Evolutionary conservation across 2,888 invertebrate species (phyloP), one percentile per base, ranked within the genome.

Genomic region (Parnassius mnemosyne): DNA sequence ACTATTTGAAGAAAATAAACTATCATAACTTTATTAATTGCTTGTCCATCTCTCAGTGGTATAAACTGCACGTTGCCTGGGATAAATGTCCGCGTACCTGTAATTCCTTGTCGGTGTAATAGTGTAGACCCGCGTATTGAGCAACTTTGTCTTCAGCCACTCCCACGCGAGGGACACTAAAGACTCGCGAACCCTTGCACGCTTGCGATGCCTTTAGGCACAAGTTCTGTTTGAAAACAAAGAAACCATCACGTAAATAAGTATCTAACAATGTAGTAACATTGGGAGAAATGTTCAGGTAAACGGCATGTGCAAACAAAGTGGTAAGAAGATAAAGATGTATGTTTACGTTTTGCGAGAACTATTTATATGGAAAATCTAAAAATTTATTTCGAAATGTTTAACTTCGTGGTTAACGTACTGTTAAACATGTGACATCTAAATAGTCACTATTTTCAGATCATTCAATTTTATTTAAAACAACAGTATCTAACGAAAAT

Each of bases 61-160:
- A 25, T 49, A 53, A 46, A 44, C 51, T 25, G 25, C 9, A n/a
- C 9, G 42, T 53, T 11, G n/a, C 10, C 25, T 53, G 13, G 49
- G 11, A 51, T 25, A 25, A 51, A 25, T 16, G 10, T 25, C 41
- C 13, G 47, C 60, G 68, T 85, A 94, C 96, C 93, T 97, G 96
- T 59, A 98, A 88, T 80, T 98, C 97, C 89, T 98, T 98, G 85
- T 98, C 98, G 9, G 96, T 96, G 86, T 98, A 98, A 84, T 97
- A 98, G 80, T 98, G 97, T 0, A 98, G 92, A 1, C 96, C 96
- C 0, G 97, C 97, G 82, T 97, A 98, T 80, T 97, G 97, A 0
- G 97, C 95, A 25, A 98, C 96, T 85, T 97, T 97, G 81, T 97
- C 97, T 71, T 97, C 97, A 2, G 97, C 96, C 10, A 98, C 97